A percentile compares a stretch with the other conserved stretches of the same genome.
These are phyloP conservation scores for Papilio aristodemus DNA, from an alignment of 1,140 invertebrate species.

Conservation along the genomic window DNA sequence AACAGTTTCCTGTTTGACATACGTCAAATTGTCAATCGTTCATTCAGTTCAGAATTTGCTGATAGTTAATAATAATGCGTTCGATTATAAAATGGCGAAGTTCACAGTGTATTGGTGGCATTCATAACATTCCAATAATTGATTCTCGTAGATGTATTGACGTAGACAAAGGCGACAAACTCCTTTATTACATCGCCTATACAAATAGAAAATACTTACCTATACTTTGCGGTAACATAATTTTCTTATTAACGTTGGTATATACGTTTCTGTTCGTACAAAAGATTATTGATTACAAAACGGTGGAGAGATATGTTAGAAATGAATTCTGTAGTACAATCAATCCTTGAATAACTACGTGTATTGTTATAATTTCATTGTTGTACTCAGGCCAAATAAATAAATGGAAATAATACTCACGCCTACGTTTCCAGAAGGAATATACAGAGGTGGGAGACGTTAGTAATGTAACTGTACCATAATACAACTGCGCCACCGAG, in stretches of 20 bases:
- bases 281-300: conserved; percentile 14
- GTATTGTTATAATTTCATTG: not conserved
- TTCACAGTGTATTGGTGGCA: not conserved
- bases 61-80: not conserved
- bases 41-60: too few relatives aligned
- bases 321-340: not conserved
- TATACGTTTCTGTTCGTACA: conserved; percentile 9
- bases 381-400: conserved; percentile 7
- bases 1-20: too few relatives aligned
- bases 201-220: conserved; percentile 45
- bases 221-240: conserved; percentile 35
- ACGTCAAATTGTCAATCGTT: too few relatives aligned
- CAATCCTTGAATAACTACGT: not conserved
- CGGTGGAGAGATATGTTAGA: not conserved
- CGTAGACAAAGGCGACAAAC: conserved; percentile 41
- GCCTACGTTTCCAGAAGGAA: too few relatives aligned
- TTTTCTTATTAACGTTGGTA: conserved; percentile 30
- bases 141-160: conserved; percentile 13
- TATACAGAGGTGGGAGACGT: too few relatives aligned
- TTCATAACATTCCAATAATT: not conserved
- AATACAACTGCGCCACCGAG: too few relatives aligned
- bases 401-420: too few relatives aligned
- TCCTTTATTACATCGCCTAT: conserved; percentile 48
- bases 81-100: not conserved
- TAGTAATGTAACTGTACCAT: too few relatives aligned